Base-by-base conservation (phyloP, 1,140 invertebrate species). In the Drosophila equinoxialis region DNA sequence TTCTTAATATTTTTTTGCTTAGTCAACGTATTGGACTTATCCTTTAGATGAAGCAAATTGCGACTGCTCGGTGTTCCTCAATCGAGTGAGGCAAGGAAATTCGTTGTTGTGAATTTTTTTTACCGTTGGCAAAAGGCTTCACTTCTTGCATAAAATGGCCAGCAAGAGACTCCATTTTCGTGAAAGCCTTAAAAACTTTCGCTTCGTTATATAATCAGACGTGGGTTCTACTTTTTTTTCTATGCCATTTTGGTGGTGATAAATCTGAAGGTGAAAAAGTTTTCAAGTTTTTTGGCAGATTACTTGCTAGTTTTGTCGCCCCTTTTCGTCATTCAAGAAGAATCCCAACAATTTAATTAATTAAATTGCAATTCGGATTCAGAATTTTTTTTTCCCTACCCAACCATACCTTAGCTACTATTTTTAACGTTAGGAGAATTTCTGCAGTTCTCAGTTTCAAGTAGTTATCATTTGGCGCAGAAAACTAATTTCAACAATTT, bases 401-500 rank as follows among this genome's bases (percentile, higher is more conserved):
- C 1, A 0, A 6, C 35, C 14, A 17, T 51, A 1, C 30, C 30
- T 3, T 6, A 26, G 26, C 26, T 30, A 30, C 30, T 30, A 0
- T 45, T 61, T 41, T 17, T 2, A 45, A 30, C 6, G 14, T 45
- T 41, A 20, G 35, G 26, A 30, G 45, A 63, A 42, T 48, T 81
- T 68, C 82, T 86, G 80, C 82, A 86, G 80, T 30, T 30, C 75
- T 89, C 80, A 65, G 77, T 84, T 77, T 87, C 77, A 90, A 78
- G 81, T 74, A 84, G 74, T 89, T 90, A 90, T 90, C 84, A 81
- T 81, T 89, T 61, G 71, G 77, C 77, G 71, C 80, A 79, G 85
- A 89, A 89, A 89, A 89, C 84, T 89, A 89, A 89, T 89, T 89
- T 89, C 71, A 89, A 89, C 84, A 89, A 89, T 89, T 89, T 84